phyloP scores from a whole-genome alignment of 2,888 invertebrate species.

The Fissipunctia ypsillon region DNA sequence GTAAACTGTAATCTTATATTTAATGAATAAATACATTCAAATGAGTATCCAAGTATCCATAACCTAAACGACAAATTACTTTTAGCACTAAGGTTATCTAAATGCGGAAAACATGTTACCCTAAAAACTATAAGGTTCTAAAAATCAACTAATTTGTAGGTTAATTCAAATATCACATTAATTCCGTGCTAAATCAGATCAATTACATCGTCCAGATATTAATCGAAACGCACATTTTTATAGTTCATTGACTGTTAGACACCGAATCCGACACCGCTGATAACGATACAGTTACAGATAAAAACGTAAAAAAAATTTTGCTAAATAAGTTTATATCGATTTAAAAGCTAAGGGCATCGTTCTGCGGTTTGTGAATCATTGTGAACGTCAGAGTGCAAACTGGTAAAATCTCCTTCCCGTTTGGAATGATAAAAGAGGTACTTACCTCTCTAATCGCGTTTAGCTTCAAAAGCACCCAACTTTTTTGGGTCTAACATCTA shows the following conservation, averaged over 20 bases:
- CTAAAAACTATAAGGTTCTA: neutral
- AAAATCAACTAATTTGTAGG: neutral
- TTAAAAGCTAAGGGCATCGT: neutral
- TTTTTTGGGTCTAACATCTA: neutral
- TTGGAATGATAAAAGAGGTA: no score
- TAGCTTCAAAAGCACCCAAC: neutral
- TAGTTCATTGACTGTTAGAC: conserved; percentile 49
- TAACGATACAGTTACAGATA: conserved; percentile 21
- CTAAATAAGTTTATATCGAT: neutral
- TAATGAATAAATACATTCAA: no score
- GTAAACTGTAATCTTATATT: no score
- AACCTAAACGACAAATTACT: neutral
- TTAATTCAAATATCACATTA: neutral
- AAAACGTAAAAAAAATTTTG: neutral
- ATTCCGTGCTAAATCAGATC: neutral
- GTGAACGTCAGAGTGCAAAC: neutral
- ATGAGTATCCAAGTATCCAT: no score
- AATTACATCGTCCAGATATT: neutral
- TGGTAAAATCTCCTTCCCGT: neutral
- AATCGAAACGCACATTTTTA: neutral
- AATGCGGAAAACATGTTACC: neutral
- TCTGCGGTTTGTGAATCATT: no score
- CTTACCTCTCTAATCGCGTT: no score
- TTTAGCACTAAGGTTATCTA: neutral
- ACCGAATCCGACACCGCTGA: conserved; percentile 11